phyloP scores from a whole-genome alignment of 2,113 vertebrate species.

The Microcebus griseorufus region DNA sequence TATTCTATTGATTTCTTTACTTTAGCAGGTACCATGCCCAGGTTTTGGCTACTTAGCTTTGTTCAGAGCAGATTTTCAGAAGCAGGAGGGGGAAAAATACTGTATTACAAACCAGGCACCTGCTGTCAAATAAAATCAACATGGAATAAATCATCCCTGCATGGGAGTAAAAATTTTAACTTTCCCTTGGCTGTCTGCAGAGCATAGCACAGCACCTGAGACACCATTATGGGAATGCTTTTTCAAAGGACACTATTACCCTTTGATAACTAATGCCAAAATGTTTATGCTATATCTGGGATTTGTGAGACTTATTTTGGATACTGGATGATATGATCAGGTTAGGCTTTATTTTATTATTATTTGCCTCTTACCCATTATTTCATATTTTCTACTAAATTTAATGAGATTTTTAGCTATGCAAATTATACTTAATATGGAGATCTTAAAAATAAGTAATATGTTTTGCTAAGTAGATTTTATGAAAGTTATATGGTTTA shows the following conservation, averaged over 20 bases:
- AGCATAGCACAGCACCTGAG: not conserved
- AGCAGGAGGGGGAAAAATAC: conserved; percentile 16
- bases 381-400: not conserved
- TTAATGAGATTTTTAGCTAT: conserved; percentile 6
- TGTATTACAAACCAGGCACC: conserved; percentile 32
- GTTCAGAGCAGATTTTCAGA: conserved; percentile 15
- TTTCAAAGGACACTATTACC: not conserved
- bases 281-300: not conserved
- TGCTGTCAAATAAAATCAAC: conserved; percentile 69
- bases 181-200: not conserved
- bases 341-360: not conserved
- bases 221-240: not conserved
- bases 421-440: not conserved
- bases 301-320: not conserved
- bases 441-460: not conserved
- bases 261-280: not conserved
- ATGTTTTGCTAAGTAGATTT: conserved; percentile 31
- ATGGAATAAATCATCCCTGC: not conserved
- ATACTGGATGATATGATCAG: not conserved
- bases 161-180: not conserved
- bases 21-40: conserved; percentile 34
- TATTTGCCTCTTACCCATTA: not conserved
- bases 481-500: not conserved
- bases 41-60: conserved; percentile 4
- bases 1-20: conserved; percentile 66